Evolutionary conservation across 1,140 invertebrate genomes (phyloP).

Genomic region (Leptoteleia sp.): DNA sequence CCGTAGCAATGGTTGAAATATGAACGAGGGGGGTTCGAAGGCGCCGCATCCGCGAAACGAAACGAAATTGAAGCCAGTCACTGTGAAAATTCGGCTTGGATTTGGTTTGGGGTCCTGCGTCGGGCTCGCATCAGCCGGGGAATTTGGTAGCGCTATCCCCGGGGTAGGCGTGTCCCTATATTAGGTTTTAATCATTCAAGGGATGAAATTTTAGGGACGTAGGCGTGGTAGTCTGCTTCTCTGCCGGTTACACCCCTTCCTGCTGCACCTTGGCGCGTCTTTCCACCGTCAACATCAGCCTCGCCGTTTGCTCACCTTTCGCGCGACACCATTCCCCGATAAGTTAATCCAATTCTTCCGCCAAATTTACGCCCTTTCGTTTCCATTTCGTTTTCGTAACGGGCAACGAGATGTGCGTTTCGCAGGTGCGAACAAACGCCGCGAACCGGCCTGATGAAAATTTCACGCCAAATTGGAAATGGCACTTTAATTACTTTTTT

Average conservation of each 20-base stretch:
- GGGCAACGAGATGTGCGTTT: conserved; percentile 6
- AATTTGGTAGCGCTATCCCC: conserved; percentile 53
- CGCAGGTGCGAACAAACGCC: conserved; percentile 6
- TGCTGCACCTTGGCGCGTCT: conserved; percentile 69
- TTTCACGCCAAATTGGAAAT: conserved; percentile 18
- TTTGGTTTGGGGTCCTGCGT: conserved; percentile 60
- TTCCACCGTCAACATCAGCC: conserved; percentile 54
- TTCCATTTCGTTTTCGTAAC: conserved; percentile 38
- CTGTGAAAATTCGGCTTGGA: conserved; percentile 71
- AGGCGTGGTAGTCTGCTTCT: conserved; percentile 80
- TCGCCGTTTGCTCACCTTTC: conserved; percentile 51
- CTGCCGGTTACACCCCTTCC: conserved; percentile 79
- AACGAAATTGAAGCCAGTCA: conserved; percentile 73
- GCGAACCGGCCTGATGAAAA: conserved; percentile 8
- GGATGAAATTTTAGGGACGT: conserved; percentile 78
- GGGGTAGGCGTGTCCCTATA: conserved; percentile 79
- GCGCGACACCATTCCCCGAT: too few relatives aligned
- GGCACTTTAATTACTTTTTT: conserved; percentile 21
- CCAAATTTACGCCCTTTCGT: too few relatives aligned
- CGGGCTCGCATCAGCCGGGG: conserved; percentile 32
- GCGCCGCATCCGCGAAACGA: too few relatives aligned
- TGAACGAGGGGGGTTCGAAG: conserved; percentile 43
- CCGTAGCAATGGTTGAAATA: conserved; percentile 42
- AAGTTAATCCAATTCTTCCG: too few relatives aligned
- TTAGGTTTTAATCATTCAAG: conserved; percentile 81